These are phyloP conservation scores for Corapipo altera DNA, from an alignment of 2,113 vertebrate genomes.

Conservation along the genomic window DNA sequence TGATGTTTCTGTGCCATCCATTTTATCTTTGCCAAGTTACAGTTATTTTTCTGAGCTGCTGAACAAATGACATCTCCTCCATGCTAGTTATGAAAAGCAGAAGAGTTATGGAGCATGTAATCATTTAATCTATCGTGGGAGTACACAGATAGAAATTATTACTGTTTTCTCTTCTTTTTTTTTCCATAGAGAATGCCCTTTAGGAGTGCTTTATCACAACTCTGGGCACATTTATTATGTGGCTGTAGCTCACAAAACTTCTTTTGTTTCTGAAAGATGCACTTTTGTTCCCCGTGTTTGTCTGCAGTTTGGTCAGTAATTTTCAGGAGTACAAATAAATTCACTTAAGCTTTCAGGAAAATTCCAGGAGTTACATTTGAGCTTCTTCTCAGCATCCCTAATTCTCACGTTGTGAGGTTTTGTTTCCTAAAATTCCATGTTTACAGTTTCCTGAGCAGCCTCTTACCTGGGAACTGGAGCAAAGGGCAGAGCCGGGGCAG, in stretches of 20 bases:
- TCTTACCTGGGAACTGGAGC: not conserved
- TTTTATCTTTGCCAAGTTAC: constrained; percentile 2
- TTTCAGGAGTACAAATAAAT: not conserved
- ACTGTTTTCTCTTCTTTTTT: not conserved
- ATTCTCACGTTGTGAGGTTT: not conserved
- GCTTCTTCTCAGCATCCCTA: not conserved
- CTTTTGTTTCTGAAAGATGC: not conserved
- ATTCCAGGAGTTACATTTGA: not conserved
- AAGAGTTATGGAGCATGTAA: not conserved
- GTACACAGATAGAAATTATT: not conserved
- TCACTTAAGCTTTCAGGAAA: not conserved
- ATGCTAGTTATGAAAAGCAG: not conserved
- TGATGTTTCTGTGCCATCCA: not conserved
- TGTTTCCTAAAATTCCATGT: not conserved
- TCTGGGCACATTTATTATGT: not conserved
- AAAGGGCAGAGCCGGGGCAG: not conserved
- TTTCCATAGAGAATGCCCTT: not conserved
- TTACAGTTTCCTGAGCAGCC: not conserved
- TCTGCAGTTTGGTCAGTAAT: not conserved
- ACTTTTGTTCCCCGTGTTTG: not conserved
- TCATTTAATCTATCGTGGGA: not conserved
- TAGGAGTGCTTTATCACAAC: constrained; percentile 17
- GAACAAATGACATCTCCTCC: not conserved
- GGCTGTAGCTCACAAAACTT: not conserved
- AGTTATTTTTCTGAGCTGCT: not conserved